These are phyloP conservation scores for Mormyrops attenuatus DNA, from an alignment of 2,797 vertebrate species.

Conservation along the genomic window DNA sequence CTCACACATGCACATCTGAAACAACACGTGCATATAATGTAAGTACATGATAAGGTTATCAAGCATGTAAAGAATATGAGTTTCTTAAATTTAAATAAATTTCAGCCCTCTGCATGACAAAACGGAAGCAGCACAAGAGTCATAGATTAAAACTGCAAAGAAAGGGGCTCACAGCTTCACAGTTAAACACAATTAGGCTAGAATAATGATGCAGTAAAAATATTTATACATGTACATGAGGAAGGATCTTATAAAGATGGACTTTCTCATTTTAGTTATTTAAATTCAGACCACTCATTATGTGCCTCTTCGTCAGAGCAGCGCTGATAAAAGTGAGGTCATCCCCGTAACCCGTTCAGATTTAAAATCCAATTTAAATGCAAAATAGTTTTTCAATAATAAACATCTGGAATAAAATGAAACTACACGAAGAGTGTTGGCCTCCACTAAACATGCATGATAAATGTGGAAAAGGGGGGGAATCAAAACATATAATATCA, in stretches of 20 bases:
- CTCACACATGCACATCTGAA: neutral
- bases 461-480: neutral
- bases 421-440: neutral
- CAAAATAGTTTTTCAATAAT: slow-evolving; percentile 12
- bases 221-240: slow-evolving; percentile 1
- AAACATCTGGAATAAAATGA: slow-evolving; percentile 14
- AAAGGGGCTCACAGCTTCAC: neutral
- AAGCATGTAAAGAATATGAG: neutral
- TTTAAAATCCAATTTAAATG: slow-evolving; percentile 17
- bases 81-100: neutral
- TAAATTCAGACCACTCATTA: slow-evolving; percentile 8
- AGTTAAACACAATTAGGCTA: neutral
- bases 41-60: neutral
- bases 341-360: neutral
- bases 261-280: neutral
- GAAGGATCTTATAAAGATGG: slow-evolving; percentile 1
- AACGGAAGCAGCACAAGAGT: neutral
- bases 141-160: neutral
- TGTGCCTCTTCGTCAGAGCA: slow-evolving; percentile 4
- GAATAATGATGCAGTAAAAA: slow-evolving; percentile 2
- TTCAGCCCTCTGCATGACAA: neutral
- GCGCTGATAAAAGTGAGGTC: slow-evolving; percentile 14
- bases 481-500: neutral
- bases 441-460: neutral
- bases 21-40: neutral